phyloP scores from a whole-genome alignment of 2,113 vertebrate species.

The Oncorhynchus clarkii region DNA sequence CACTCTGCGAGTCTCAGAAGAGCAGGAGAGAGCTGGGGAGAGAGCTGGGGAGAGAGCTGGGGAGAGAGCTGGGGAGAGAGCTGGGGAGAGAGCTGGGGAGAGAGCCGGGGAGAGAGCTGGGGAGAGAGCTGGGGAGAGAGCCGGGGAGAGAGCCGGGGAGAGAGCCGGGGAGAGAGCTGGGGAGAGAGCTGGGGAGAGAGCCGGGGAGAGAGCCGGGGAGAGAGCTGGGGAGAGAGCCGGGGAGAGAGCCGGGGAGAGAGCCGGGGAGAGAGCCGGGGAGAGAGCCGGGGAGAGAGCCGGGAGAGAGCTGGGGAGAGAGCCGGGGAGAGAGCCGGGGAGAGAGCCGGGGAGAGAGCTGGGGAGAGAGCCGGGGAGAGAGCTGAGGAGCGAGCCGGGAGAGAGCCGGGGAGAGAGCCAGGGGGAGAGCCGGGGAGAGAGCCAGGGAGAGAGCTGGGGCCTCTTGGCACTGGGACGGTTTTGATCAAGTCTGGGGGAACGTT shows the following conservation, averaged over 20 bases:
- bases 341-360: no score
- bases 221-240: no score
- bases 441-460: conserved; percentile 5
- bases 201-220: no score
- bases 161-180: no score
- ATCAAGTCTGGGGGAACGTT: conserved; percentile 31
- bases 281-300: not conserved
- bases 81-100: not conserved
- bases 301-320: not conserved
- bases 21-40: not conserved
- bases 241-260: no score
- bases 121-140: no score
- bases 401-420: not conserved
- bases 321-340: no score
- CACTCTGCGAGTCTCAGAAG: not conserved
- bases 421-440: not conserved
- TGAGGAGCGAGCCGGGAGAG: not conserved
- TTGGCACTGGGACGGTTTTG: conserved; percentile 30
- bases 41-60: not conserved
- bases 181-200: no score
- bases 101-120: no score
- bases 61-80: not conserved
- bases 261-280: no score
- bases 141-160: no score
- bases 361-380: no score